Conservation (phyloP, 2,797 vertebrate genomes). For the Simalia tracyae region DNA sequence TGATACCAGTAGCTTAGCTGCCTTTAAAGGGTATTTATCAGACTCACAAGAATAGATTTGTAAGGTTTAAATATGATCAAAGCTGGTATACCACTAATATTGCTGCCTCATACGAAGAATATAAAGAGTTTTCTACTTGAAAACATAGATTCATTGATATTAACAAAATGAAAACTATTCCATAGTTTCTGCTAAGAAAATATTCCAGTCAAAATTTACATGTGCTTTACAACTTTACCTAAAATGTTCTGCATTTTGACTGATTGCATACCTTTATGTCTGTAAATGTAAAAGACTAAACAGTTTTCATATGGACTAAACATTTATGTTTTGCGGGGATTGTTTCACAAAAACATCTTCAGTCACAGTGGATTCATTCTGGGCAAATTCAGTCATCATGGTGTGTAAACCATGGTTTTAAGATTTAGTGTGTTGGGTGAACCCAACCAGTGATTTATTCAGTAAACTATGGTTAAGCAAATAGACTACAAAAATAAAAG, state of each 20-base stretch:
- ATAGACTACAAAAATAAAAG: constrained; percentile 1
- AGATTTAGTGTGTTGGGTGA: not conserved
- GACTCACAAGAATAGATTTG: not conserved
- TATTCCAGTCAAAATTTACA: not conserved
- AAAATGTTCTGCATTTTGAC: not conserved
- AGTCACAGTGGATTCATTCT: not conserved
- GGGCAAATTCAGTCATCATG: not conserved
- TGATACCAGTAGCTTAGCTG: not conserved
- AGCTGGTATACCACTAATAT: not conserved
- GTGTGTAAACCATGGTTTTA: not conserved
- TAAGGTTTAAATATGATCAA: not conserved
- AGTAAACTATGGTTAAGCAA: not conserved
- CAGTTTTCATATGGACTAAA: not conserved
- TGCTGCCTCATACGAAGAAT: not conserved
- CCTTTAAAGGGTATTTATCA: not conserved
- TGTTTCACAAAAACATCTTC: not conserved
- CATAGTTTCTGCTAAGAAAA: not conserved
- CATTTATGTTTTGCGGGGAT: not conserved
- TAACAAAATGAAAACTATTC: not conserved
- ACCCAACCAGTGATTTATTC: not conserved
- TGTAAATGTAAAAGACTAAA: not conserved
- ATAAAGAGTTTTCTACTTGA: not conserved
- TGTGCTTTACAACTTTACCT: not conserved
- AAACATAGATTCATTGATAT: not conserved
- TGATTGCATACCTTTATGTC: not conserved